Percentiles rank a stretch among this genome's conserved stretches.
Evolutionary conservation across 2,888 invertebrate genomes (phyloP).

Genomic region (Standfussiana lucernea): DNA sequence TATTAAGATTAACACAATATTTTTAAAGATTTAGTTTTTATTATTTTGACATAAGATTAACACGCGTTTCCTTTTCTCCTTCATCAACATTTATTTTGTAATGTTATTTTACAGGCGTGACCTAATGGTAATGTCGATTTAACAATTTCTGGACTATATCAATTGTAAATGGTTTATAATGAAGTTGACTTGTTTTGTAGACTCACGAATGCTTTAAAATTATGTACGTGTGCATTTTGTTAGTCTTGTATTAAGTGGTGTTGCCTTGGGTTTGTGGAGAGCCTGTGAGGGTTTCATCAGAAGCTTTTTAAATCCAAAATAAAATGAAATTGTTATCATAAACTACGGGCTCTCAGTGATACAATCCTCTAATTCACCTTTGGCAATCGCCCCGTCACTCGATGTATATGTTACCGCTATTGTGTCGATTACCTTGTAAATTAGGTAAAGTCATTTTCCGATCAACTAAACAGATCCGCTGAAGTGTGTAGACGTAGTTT

Average conservation of each 20-base stretch:
- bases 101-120: slow-evolving; percentile 66
- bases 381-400: slow-evolving; percentile 22
- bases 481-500: slow-evolving; percentile 36
- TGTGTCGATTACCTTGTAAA: slow-evolving; percentile 1
- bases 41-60: slow-evolving; percentile 84
- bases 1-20: slow-evolving; percentile 84
- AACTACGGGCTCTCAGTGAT: slow-evolving; percentile 7
- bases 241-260: slow-evolving; percentile 77
- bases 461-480: slow-evolving; percentile 3
- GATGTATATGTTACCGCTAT: slow-evolving; percentile 54
- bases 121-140: slow-evolving; percentile 60
- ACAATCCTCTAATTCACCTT: slow-evolving; percentile 3
- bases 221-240: slow-evolving; percentile 84
- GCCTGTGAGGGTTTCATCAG: background rate
- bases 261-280: background rate
- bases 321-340: slow-evolving; percentile 9
- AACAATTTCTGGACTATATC: slow-evolving; percentile 59
- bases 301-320: slow-evolving; percentile 4
- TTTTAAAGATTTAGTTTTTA: slow-evolving; percentile 83
- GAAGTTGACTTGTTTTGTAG: slow-evolving; percentile 70
- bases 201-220: slow-evolving; percentile 78
- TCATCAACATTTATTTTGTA: slow-evolving; percentile 71
- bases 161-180: slow-evolving; percentile 72
- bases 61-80: slow-evolving; percentile 79
- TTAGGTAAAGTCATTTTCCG: background rate